A percentile compares a stretch with the other conserved stretches of the same genome.
phyloP scores from a whole-genome alignment of 2,888 invertebrate genomes.

The Apodemia mormo region DNA sequence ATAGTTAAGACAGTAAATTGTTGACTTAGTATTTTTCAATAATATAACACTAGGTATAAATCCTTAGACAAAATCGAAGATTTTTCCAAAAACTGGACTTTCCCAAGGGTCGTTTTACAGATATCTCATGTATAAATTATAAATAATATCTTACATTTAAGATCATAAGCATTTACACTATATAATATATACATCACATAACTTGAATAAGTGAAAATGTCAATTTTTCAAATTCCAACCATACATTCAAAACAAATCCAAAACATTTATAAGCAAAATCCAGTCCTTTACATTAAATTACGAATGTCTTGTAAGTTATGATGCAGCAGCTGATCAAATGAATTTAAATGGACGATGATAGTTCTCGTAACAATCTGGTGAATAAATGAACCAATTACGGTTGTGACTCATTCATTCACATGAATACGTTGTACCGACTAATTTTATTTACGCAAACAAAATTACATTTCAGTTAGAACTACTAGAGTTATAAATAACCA shows the following conservation, averaged over 20 bases:
- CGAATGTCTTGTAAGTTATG: background rate
- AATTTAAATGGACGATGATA: conserved; percentile 42
- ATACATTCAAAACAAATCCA: background rate
- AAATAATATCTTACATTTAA: background rate
- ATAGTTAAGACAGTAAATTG: no score
- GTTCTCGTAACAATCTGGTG: conserved; percentile 52
- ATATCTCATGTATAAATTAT: no score
- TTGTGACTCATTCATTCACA: conserved; percentile 75
- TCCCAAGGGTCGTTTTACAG: no score
- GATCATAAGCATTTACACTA: background rate
- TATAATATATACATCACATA: no score
- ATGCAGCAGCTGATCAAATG: conserved; percentile 28
- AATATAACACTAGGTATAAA: no score
- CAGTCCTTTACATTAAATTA: background rate
- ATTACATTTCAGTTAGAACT: conserved; percentile 36
- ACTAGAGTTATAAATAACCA: conserved; percentile 28
- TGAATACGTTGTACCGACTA: conserved; percentile 60
- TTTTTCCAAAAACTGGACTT: no score
- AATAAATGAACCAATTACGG: conserved; percentile 66
- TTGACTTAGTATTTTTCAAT: no score
- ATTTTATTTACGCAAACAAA: conserved; percentile 58
- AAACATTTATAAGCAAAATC: background rate
- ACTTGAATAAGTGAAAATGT: background rate
- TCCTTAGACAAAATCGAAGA: no score
- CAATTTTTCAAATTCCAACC: background rate